These are phyloP conservation scores for Metacarcinus magister DNA, from an alignment of 2,888 invertebrate genomes.

Conservation along the genomic window DNA sequence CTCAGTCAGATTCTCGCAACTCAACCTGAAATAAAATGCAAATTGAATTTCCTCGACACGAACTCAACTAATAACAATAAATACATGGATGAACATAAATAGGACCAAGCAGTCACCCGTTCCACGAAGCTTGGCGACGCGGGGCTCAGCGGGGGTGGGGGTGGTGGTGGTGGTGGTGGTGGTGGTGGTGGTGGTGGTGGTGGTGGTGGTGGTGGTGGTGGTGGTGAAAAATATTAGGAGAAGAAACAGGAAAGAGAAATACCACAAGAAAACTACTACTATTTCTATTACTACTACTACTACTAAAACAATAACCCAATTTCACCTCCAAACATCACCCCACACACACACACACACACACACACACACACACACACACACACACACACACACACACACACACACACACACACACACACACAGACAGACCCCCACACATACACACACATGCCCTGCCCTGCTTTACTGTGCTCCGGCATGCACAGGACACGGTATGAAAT, in stretches of 20 bases:
- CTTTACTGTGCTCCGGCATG: background rate
- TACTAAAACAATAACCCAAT: too few relatives aligned
- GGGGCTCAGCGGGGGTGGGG: background rate
- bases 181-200: background rate
- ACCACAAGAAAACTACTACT: too few relatives aligned
- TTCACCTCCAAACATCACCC: background rate
- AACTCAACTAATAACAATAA: background rate
- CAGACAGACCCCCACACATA: too few relatives aligned
- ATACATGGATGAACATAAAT: conserved; percentile 14
- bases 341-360: background rate
- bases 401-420: conserved; percentile 26
- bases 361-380: background rate
- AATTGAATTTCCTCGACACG: background rate
- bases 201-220: background rate
- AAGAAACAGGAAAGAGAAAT: too few relatives aligned
- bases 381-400: background rate
- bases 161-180: background rate
- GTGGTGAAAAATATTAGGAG: background rate
- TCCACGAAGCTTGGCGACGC: background rate
- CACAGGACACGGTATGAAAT: background rate
- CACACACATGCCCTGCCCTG: too few relatives aligned
- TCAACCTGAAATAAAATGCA: conserved; percentile 6
- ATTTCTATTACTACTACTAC: too few relatives aligned
- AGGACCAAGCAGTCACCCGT: background rate
- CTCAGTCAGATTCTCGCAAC: background rate